Percentiles rank a stretch among this genome's conserved stretches.
phyloP scores from a whole-genome alignment of 2,113 vertebrate genomes.

The Dendrocopos noguchii region DNA sequence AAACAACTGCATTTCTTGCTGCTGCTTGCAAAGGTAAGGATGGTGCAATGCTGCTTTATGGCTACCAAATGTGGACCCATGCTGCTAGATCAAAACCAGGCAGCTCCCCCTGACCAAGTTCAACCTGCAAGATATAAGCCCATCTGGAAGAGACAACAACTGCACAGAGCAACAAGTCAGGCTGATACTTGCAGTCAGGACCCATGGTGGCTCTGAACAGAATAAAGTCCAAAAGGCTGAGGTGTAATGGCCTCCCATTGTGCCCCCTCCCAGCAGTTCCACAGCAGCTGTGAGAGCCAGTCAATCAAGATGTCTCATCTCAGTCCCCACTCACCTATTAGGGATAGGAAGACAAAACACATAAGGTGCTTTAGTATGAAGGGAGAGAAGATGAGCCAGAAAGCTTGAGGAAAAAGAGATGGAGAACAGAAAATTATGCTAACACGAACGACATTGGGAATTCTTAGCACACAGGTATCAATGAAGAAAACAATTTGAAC shows the following conservation, averaged over 20 bases:
- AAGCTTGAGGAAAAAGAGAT: neutral
- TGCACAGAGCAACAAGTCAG: neutral
- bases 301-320: neutral
- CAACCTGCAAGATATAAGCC: neutral
- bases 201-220: rapidly evolving
- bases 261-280: neutral
- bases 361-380: neutral
- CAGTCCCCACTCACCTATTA: neutral
- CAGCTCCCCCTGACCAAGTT: neutral
- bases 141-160: neutral
- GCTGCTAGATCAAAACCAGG: neutral
- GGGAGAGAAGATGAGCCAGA: neutral
- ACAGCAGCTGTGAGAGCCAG: neutral
- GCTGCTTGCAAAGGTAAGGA: neutral
- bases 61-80: rapidly evolving
- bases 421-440: neutral
- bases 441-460: neutral
- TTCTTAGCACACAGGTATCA: neutral
- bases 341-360: neutral
- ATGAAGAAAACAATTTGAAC: neutral
- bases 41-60: neutral
- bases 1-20: neutral
- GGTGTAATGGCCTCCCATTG: rapidly evolving
- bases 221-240: neutral
- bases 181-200: neutral